phyloP scores from a whole-genome alignment of 2,113 vertebrate species.

The Xiphophorus couchianus region DNA sequence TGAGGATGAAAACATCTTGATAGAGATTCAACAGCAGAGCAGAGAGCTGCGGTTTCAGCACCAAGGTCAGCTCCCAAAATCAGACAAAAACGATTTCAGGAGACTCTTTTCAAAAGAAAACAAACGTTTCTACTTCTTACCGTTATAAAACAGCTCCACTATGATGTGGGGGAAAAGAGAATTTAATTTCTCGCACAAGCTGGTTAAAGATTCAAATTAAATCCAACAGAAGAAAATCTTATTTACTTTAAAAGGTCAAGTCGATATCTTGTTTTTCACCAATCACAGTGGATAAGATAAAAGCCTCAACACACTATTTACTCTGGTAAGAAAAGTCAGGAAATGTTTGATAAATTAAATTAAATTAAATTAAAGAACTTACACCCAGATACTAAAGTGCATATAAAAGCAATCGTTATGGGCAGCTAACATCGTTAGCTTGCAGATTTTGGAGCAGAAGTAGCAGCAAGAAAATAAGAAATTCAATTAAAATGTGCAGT shows the following conservation, averaged over 20 bases:
- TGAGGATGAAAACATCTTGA: background rate
- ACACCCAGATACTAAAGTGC: background rate
- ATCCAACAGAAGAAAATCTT: background rate
- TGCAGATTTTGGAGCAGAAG: background rate
- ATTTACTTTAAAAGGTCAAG: too few species aligned
- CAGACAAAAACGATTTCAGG: background rate
- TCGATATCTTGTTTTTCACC: background rate
- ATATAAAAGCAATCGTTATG: slow-evolving; percentile 1
- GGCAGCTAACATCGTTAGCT: background rate
- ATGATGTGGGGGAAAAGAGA: background rate
- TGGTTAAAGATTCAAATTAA: background rate
- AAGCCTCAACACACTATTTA: background rate
- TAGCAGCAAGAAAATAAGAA: background rate
- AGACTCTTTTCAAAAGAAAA: background rate
- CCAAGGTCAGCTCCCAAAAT: slow-evolving; percentile 28
- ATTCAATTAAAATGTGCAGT: background rate
- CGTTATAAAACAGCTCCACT: too few species aligned
- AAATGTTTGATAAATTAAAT: background rate
- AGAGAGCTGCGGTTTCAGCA: slow-evolving; percentile 19
- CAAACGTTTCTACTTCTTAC: background rate
- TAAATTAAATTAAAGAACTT: background rate
- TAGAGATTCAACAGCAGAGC: background rate
- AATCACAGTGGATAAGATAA: background rate
- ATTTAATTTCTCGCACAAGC: background rate
- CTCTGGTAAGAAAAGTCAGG: background rate